Evolutionary conservation across 2,113 vertebrate species (phyloP).

Genomic region (Speoplatyrhinus poulsoni): DNA sequence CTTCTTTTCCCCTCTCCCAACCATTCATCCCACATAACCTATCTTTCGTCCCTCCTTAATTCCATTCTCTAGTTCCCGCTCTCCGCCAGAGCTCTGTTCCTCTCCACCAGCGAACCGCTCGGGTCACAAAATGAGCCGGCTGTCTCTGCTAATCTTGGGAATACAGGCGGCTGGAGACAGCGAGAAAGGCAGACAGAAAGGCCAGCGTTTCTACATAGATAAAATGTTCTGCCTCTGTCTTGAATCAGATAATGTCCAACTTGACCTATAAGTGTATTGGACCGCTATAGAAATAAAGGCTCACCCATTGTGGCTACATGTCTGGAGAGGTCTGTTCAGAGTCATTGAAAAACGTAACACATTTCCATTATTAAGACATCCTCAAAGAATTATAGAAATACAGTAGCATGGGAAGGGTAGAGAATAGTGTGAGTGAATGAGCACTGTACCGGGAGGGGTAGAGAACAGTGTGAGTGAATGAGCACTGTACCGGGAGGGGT

Average conservation of each 20-base stretch:
- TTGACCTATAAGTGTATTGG: slow-evolving; percentile 61
- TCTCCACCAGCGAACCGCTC: slow-evolving; percentile 41
- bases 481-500: too few species aligned
- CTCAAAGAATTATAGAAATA: too few species aligned
- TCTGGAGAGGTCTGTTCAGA: slow-evolving; percentile 17
- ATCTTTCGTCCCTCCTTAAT: slow-evolving; percentile 24
- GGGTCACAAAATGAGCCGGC: slow-evolving; percentile 53
- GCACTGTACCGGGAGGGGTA: too few species aligned
- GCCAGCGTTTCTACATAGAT: slow-evolving; percentile 53
- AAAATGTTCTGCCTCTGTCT: slow-evolving; percentile 51
- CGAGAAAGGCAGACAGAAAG: slow-evolving; percentile 60
- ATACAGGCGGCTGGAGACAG: slow-evolving; percentile 41
- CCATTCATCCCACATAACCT: slow-evolving; percentile 45
- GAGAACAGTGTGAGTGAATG: too few species aligned
- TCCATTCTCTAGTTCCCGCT: slow-evolving; percentile 5
- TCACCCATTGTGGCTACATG: slow-evolving; percentile 17
- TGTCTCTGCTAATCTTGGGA: slow-evolving; percentile 58
- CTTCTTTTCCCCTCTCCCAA: slow-evolving; percentile 14
- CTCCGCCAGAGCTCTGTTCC: slow-evolving; percentile 16
- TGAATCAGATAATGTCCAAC: slow-evolving; percentile 53
- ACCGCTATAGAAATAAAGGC: slow-evolving; percentile 19
- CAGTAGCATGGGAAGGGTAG: too few species aligned
- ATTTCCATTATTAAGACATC: too few species aligned
- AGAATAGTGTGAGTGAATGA: too few species aligned
- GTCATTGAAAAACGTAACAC: neutral